Evolutionary conservation across 2,113 vertebrate species (phyloP), one percentile per base, ranked within the genome.

Genomic region (Tamias sibiricus): DNA sequence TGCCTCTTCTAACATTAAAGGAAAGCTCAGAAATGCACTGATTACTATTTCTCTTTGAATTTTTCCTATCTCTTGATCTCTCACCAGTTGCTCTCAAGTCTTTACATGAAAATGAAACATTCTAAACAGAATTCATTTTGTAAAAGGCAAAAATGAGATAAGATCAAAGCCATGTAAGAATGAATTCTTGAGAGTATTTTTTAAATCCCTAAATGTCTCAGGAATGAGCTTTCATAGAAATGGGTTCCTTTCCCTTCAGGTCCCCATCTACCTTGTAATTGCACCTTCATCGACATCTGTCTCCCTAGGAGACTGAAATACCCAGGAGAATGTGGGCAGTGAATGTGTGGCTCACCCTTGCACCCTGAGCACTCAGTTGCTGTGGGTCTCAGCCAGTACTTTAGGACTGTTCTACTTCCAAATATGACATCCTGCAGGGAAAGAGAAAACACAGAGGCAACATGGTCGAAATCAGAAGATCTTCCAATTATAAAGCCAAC

Each of bases 71-170:
- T 57, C 16, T 40, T 37, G 19, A 49, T 54, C 44, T 81, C 71
- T 76, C 47, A 57, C 12, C 42, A 62, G 49, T 1, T 52, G 35
- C 59, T 77, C 30, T 93, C 42, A 88, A 28, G n/a, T 64, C 42
- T 90, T 69, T 35, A 59, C 42, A 26, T 9, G n/a, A 84, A 84
- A 89, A 79, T 19, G 8, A 0, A 44, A 59, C 8, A 44, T 52
- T 84, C 40, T 89, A 49, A 95, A 71, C 71, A n/a, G 72, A n/a
- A n/a, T 22, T 93, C 69, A 37, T 30, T 71, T 89, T 88, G 24
- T 75, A 59, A 87, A 75, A 89, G 10, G 30, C 3, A 54, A 84
- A 84, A 64, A 71, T 72, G 64, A 95, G 42, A 57, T 74, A 66
- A 90, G 54, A 72, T 42, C 8, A 85, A 84, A 57, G 62, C 42